Evolutionary conservation across 2,113 vertebrate genomes (phyloP), one percentile per base, ranked within the genome.

Genomic region (Neotoma lepida): DNA sequence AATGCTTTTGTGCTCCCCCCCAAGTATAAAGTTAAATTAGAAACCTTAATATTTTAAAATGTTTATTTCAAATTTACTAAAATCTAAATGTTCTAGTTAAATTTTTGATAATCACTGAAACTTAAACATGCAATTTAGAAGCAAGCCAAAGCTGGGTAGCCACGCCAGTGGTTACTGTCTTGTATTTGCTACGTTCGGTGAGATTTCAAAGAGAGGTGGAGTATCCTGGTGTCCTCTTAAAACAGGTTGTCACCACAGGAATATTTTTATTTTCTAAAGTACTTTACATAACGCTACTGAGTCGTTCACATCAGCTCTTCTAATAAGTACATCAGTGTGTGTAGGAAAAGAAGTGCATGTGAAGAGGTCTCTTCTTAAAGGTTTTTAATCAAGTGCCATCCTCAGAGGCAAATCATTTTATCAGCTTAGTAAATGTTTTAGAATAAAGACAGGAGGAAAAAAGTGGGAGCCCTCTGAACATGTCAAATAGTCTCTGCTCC

Each of bases 21-120:
- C 41, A 90, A 76, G 2, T 86, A 41, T 86, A 44, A 93, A 41
- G 39, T 89, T 96, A 85, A 96, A 88, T 92, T 91, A 68, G 94
- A 95, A 26, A 89, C 12, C 4, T 82, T 91, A 68, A 26, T 91
- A 9, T 84, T 94, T 96, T 85, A 88, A 24, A 94, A 78, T 77
- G 1, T 92, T 81, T 73, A 58, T 77, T 20, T 95, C 10, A 92
- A 46, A 9, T 30, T 87, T 89, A 90, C 56, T 80, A 56, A 22
- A 94, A 95, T 80, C 39, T 93, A 94, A 92, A 88, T 88, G 17
- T 81, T 88, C 46, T 63, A 44, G n/a, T 86, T 95, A 81, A 89
- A 88, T 90, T 91, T 91, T 49, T 91, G 35, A 51, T 92, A 78
- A 85, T 93, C 39, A 77, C 33, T 91, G 35, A 95, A 93, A 95